Base-by-base conservation (phyloP, 2,888 invertebrate species). In the Metacarcinus magister region DNA sequence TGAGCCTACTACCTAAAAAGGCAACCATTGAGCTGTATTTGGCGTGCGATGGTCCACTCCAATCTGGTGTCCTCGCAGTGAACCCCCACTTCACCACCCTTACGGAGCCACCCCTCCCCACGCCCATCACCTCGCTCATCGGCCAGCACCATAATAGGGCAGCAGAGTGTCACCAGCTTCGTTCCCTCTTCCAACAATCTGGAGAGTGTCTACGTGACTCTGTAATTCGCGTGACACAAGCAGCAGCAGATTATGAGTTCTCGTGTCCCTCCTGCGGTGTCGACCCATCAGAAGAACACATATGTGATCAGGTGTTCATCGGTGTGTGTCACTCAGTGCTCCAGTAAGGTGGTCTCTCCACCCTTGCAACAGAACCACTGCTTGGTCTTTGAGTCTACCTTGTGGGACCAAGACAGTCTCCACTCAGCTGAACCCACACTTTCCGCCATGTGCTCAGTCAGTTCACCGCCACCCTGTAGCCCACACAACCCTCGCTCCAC, bases 271-370 rank as follows among this genome's bases (percentile, higher is more conserved):
- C 48, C 10, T 92, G 92, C 10, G n/a, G 48, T 28, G 92, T 32
- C 0, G 54, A 48, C 8, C 46, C 28, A 43, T 46, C 43, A 2
- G 92, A 92, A n/a, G 91, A 91, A 46, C 91, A 46, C 23, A 23
- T 54, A 8, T 19, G 92, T 19, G n/a, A 46, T n/a, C 92, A 92
- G 10, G 28, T 92, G 4, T 32, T 92, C 2, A 48, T 92, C 13
- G 92, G 92, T 32, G 92, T 92, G 92, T 46, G 8, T 92, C 32
- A 92, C 5, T 23, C 54, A n/a, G 48, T 19, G n/a, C 48, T 92
- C n/a, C 46, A 92, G 10, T 48, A 92, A 10, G 39, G 39, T 39
- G 48, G 48, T n/a, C 46, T 92, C 44, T 23, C 28, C 46, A 92
- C 43, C 44, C n/a, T 44, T n/a, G 44, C 90, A 91, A 46, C 44